Conservation (phyloP, 2,113 vertebrate genomes). For the Cottus gobio region DNA sequence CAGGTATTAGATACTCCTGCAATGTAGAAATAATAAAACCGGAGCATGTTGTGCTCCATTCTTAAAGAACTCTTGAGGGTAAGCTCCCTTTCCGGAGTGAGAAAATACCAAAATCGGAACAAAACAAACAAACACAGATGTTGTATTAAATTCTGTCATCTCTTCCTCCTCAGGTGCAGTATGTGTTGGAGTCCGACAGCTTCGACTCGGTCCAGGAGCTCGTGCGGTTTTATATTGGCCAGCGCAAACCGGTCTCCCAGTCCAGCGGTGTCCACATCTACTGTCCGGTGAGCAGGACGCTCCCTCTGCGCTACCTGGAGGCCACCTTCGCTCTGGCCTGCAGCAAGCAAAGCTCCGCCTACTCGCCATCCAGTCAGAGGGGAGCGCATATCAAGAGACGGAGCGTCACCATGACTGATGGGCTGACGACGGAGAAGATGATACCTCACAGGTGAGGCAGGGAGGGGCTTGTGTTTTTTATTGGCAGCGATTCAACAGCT, state of each 20-base stretch:
- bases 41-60: not conserved
- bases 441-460: conserved; percentile 90
- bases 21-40: not conserved
- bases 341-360: conserved; percentile 84
- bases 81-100: not conserved
- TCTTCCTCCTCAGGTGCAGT: conserved; percentile 84
- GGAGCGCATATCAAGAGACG: conserved; percentile 95
- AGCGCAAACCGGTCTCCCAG: conserved; percentile 89
- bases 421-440: conserved; percentile 93
- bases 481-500: not conserved
- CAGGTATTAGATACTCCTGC: not conserved
- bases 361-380: conserved; percentile 89
- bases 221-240: conserved; percentile 91
- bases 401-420: conserved; percentile 96
- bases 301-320: conserved; percentile 96
- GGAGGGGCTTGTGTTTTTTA: not conserved
- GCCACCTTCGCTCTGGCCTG: conserved; percentile 92
- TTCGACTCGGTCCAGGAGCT: conserved; percentile 94
- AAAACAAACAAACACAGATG: not conserved
- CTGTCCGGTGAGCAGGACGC: conserved; percentile 95
- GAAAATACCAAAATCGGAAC: not conserved
- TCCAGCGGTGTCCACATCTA: conserved; percentile 92
- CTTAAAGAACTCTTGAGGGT: not conserved
- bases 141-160: not conserved
- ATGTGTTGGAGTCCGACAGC: conserved; percentile 92